phyloP scores from a whole-genome alignment of 2,888 invertebrate genomes.

The Athalia cordata region DNA sequence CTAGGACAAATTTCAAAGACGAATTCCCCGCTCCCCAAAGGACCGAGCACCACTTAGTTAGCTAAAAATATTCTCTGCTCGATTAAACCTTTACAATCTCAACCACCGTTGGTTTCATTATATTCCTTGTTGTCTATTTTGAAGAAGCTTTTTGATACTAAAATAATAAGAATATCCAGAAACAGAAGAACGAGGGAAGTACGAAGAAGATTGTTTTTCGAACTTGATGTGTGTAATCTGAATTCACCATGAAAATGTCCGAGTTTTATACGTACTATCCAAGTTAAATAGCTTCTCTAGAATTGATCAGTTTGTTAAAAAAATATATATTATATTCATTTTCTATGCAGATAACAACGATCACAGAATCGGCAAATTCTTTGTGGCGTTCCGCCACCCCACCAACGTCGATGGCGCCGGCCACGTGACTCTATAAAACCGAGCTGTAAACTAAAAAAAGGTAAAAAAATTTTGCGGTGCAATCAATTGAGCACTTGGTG shows the following conservation, averaged over 20 bases:
- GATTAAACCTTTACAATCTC: too few relatives aligned
- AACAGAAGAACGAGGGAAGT: neutral
- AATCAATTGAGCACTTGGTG: neutral
- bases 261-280: neutral
- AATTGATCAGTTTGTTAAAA: neutral
- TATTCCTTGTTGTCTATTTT: neutral
- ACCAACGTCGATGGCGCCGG: slow-evolving; percentile 61
- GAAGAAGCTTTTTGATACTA: neutral
- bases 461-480: neutral
- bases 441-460: slow-evolving; percentile 50
- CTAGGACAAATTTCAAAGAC: slow-evolving; percentile 66
- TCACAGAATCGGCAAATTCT: slow-evolving; percentile 67
- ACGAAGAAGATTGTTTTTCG: slow-evolving; percentile 2
- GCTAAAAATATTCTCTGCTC: too few relatives aligned
- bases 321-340: neutral
- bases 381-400: slow-evolving; percentile 65
- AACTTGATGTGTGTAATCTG: slow-evolving; percentile 10
- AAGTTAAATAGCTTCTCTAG: neutral
- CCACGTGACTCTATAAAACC: slow-evolving; percentile 66
- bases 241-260: slow-evolving; percentile 16
- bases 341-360: slow-evolving; percentile 66
- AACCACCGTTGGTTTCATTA: neutral
- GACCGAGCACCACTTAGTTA: too few relatives aligned
- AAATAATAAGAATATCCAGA: neutral
- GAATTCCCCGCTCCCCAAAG: neutral